A percentile compares a stretch with the other conserved stretches of the same genome.
Evolutionary conservation across 2,797 vertebrate genomes (phyloP).

Genomic region (Anguilla marmorata): DNA sequence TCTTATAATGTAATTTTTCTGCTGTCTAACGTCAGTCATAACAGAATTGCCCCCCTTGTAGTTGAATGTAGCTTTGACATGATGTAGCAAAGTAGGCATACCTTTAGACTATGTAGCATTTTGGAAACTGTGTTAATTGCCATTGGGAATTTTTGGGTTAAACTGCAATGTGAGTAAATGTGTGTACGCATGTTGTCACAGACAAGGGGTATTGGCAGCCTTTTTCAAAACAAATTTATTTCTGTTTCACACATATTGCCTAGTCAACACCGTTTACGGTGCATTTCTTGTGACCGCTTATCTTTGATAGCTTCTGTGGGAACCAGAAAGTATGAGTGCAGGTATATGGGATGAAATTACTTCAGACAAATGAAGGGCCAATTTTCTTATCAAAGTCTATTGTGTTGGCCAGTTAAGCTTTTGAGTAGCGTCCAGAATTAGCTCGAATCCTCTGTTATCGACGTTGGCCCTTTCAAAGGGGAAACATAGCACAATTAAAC

Average conservation of each 20-base stretch:
- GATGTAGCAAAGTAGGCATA: constrained; percentile 77
- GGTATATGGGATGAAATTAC: constrained; percentile 31
- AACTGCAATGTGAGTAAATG: constrained; percentile 63
- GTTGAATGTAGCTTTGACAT: constrained; percentile 81
- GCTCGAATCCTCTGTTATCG: constrained; percentile 51
- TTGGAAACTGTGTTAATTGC: constrained; percentile 68
- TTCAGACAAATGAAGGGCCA: not conserved
- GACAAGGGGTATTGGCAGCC: constrained; percentile 70
- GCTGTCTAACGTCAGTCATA: constrained; percentile 77
- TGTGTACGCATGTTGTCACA: constrained; percentile 77
- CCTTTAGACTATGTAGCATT: constrained; percentile 75
- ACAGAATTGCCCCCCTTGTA: constrained; percentile 74
- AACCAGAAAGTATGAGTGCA: constrained; percentile 38
- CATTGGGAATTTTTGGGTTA: constrained; percentile 50
- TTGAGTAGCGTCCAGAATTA: constrained; percentile 54
- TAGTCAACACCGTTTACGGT: constrained; percentile 22
- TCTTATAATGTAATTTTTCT: constrained; percentile 37
- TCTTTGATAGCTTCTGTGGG: constrained; percentile 45
- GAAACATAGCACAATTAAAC: constrained; percentile 13
- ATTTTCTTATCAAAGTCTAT: not conserved
- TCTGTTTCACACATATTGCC: not conserved
- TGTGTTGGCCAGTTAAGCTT: constrained; percentile 55
- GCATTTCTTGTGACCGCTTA: constrained; percentile 40
- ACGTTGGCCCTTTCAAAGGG: constrained; percentile 4
- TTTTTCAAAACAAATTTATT: constrained; percentile 45